A percentile compares a stretch with the other conserved stretches of the same genome.
Evolutionary conservation across 2,113 vertebrate species (phyloP).

Genomic region (Odobenus rosmarus): DNA sequence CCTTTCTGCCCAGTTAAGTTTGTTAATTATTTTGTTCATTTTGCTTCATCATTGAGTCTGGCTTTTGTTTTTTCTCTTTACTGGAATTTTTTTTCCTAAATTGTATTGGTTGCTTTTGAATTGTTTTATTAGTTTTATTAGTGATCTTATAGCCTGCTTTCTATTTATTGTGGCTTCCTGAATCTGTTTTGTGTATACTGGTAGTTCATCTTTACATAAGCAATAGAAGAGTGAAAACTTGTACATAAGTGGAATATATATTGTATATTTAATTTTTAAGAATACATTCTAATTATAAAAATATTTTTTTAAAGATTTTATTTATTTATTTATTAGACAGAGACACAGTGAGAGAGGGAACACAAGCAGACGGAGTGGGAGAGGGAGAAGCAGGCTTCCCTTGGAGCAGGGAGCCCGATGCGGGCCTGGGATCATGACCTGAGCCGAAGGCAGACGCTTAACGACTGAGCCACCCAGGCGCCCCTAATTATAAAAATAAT

Average conservation of each 20-base stretch:
- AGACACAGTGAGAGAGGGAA: too few species aligned
- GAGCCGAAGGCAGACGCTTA: too few species aligned
- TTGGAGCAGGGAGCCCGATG: too few species aligned
- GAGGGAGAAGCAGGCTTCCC: too few species aligned
- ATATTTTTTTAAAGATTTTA: neutral
- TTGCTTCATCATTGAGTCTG: neutral
- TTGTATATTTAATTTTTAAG: slow-evolving; percentile 46
- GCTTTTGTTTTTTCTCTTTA: neutral
- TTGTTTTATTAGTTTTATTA: neutral
- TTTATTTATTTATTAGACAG: too few species aligned
- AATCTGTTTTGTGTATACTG: neutral
- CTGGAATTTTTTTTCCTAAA: neutral
- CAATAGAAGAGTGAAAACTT: neutral
- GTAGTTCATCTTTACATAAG: neutral
- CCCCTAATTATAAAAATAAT: too few species aligned
- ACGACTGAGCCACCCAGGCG: too few species aligned
- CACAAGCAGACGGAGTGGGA: too few species aligned
- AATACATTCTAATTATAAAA: slow-evolving; percentile 4
- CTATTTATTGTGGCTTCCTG: neutral
- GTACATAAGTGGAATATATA: slow-evolving; percentile 2
- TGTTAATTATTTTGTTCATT: slow-evolving; percentile 18
- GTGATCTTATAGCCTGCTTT: neutral
- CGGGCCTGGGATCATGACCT: too few species aligned
- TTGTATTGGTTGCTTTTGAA: neutral
- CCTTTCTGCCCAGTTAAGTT: neutral